Evolutionary conservation across 2,888 invertebrate species (phyloP).

Genomic region (Lycaena phlaeas): DNA sequence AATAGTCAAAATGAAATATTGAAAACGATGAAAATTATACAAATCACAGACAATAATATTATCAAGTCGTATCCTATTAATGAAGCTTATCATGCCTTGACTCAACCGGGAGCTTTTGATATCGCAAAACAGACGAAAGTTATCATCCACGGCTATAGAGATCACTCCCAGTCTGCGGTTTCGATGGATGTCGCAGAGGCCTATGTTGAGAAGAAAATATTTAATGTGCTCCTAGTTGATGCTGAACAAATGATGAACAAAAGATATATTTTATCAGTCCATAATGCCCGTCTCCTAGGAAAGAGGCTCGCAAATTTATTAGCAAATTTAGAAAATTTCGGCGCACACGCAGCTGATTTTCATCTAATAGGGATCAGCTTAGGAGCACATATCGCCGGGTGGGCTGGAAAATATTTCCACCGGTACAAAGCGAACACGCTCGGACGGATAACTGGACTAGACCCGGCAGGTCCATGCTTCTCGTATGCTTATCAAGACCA

Average conservation of each 20-base stretch:
- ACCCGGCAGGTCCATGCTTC: conserved; percentile 67
- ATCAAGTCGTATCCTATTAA: conserved; percentile 44
- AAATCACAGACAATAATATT: conserved; percentile 35
- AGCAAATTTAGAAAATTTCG: conserved; percentile 54
- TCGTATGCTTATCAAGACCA: conserved; percentile 53
- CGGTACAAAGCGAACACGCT: conserved; percentile 45
- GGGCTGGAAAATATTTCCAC: conserved; percentile 59
- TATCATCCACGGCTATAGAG: conserved; percentile 62
- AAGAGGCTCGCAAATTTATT: conserved; percentile 68
- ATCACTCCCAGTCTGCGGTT: conserved; percentile 53
- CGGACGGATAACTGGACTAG: conserved; percentile 62
- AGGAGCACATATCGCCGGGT: conserved; percentile 72
- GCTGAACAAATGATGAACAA: conserved; percentile 57
- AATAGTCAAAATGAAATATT: conserved; percentile 41
- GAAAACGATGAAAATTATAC: conserved; percentile 54
- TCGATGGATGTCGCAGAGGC: conserved; percentile 53
- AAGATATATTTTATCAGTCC: conserved; percentile 55
- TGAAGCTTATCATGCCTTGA: conserved; percentile 44
- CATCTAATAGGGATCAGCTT: conserved; percentile 74
- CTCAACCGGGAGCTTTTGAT: conserved; percentile 44
- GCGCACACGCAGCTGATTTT: conserved; percentile 57
- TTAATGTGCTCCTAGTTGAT: conserved; percentile 60
- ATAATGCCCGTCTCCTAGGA: conserved; percentile 60
- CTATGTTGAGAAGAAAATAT: conserved; percentile 56
- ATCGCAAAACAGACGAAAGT: conserved; percentile 62